Evolutionary conservation across 2,113 vertebrate genomes (phyloP), one percentile per base, ranked within the genome.

Genomic region (Bufo gargarizans): DNA sequence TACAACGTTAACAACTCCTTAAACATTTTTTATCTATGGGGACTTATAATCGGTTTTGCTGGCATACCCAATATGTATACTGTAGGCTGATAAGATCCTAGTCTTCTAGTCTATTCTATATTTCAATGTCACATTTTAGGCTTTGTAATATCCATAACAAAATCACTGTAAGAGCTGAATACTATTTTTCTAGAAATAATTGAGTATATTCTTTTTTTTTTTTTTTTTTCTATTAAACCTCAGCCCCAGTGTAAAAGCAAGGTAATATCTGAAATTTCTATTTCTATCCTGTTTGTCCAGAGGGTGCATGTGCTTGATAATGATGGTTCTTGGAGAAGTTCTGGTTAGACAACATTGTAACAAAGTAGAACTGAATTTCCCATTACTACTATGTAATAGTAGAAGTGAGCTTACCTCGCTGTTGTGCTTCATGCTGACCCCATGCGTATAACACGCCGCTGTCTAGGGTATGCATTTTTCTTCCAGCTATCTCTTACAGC

Each of bases 211-310:
- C 85, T 89, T 85, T 82, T 65, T 89, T 85, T 89, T 85, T 82
- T 65, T 89, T 67, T 93, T 12, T 65, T 89, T 67, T 93, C 10
- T 91, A 53, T 92, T 87, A 83, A 79, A 89, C 82, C 92, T 93
- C 92, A 91, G 87, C 91, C 91, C 92, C 96, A 97, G 96, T 96
- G 96, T 96, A 94, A 97, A 94, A 95, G 93, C 97, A 94, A 99
- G 97, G 97, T 98, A 98, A 99, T 94, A 90, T 87, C 71, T 92
- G 90, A 89, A 89, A 77, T 67, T 53, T 80, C 65, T 85, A 61
- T 92, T 93, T 90, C 50, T 91, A 74, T 82, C 33, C 92, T 94
- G 95, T 94, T 95, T 94, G 94, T 69, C 84, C 69, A 85, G 89
- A 80, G 43, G 88, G 89, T 94, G 95, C 96, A 95, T 95, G 95